A percentile compares a stretch with the other conserved stretches of the same genome.
Evolutionary conservation across 2,888 invertebrate genomes (phyloP).

Genomic region (Drosophila kambysellisi): DNA sequence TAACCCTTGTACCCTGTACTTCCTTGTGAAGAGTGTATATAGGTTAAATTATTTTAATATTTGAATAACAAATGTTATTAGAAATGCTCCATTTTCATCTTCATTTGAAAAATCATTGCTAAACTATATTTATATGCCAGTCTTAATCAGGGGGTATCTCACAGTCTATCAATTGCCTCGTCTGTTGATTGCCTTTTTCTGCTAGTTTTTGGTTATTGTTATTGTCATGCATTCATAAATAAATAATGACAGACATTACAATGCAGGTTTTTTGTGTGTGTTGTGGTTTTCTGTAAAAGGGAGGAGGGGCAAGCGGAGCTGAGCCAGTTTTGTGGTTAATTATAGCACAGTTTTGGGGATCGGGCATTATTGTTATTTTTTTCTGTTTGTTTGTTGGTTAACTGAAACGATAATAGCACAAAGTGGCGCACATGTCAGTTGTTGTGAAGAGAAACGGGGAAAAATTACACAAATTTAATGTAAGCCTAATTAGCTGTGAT

Average conservation of each 20-base stretch:
- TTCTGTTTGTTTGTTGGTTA: conserved; percentile 25
- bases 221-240: conserved; percentile 76
- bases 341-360: conserved; percentile 65
- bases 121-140: background rate
- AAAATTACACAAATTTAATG: conserved; percentile 6
- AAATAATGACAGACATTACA: conserved; percentile 75
- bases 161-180: background rate
- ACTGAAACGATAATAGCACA: conserved; percentile 40
- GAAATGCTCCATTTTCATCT: background rate
- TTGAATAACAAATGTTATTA: background rate
- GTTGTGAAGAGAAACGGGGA: background rate
- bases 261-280: conserved; percentile 52
- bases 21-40: background rate
- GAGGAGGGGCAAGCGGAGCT: background rate
- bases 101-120: background rate
- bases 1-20: conserved; percentile 32
- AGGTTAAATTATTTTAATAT: background rate
- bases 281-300: conserved; percentile 32
- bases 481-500: conserved; percentile 3
- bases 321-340: conserved; percentile 69
- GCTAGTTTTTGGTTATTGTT: conserved; percentile 46
- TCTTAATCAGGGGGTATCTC: conserved; percentile 17
- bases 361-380: conserved; percentile 14
- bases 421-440: conserved; percentile 42
- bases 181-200: conserved; percentile 29